Percentiles rank a stretch among this genome's conserved stretches.
Evolutionary conservation across 2,888 invertebrate species (phyloP).

Genomic region (Thymelicus acteon): DNA sequence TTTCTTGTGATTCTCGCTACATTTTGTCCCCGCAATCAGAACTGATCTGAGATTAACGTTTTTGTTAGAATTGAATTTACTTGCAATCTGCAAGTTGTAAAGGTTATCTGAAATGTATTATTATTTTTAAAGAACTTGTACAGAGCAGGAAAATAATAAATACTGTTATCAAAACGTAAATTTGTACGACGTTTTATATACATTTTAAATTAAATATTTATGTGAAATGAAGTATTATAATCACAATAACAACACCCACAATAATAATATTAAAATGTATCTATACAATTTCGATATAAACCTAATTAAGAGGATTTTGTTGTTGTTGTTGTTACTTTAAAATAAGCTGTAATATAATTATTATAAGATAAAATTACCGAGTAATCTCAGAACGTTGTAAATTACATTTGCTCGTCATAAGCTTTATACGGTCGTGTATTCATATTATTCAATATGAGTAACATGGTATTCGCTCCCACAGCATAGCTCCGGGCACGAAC

Average conservation of each 20-base stretch:
- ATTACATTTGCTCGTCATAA: conserved; percentile 32
- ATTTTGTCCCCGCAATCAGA: conserved; percentile 39
- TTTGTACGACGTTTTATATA: no score
- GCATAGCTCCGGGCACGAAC: conserved; percentile 63
- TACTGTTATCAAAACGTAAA: no score
- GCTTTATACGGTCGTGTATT: conserved; percentile 28
- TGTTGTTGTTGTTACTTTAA: not conserved
- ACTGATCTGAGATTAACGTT: conserved; percentile 25
- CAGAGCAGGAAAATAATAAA: no score
- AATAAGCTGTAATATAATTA: not conserved
- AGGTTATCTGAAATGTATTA: not conserved
- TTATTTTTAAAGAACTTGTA: no score
- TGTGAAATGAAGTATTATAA: no score
- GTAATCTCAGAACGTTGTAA: conserved; percentile 8
- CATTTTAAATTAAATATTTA: no score
- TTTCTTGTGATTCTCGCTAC: conserved; percentile 46
- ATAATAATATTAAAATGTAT: no score
- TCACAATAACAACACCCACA: no score
- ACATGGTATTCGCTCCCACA: conserved; percentile 47
- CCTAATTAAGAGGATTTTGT: no score
- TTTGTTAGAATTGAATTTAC: conserved; percentile 13
- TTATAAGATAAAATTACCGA: conserved; percentile 10
- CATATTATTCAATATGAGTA: conserved; percentile 41
- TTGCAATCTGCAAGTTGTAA: not conserved
- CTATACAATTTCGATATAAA: no score